phyloP scores from a whole-genome alignment of 1,140 invertebrate genomes.

The Mactra quadrangularis region DNA sequence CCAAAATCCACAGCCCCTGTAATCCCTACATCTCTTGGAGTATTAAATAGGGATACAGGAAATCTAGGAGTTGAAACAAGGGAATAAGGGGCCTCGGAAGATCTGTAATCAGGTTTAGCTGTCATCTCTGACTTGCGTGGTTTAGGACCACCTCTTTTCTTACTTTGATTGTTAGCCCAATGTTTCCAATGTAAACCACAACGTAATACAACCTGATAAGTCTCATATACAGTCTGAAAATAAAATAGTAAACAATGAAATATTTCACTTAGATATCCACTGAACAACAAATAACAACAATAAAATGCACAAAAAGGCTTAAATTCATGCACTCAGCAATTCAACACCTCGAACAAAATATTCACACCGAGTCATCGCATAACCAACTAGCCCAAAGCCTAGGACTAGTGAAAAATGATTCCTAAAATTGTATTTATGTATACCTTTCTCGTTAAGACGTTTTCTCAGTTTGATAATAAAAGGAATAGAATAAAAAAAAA shows the following conservation, averaged over 20 bases:
- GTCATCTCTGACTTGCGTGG: not conserved
- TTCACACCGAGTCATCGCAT: too few species aligned
- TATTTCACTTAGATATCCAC: constrained; percentile 68
- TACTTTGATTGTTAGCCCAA: constrained; percentile 23
- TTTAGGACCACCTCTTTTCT: constrained; percentile 23
- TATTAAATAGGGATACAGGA: constrained; percentile 36
- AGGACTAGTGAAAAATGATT: too few species aligned
- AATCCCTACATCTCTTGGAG: constrained; percentile 26
- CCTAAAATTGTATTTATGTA: too few species aligned
- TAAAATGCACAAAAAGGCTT: not conserved
- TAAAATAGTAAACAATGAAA: not conserved
- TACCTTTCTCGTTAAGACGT: too few species aligned
- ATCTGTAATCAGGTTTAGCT: not conserved
- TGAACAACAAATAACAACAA: constrained; percentile 67
- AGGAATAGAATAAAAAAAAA: too few species aligned
- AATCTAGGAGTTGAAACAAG: constrained; percentile 32
- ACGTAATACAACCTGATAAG: constrained; percentile 65
- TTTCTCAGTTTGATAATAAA: too few species aligned
- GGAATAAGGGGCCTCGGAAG: not conserved
- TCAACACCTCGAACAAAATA: too few species aligned
- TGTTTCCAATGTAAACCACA: constrained; percentile 77
- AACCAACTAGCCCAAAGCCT: too few species aligned
- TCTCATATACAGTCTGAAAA: constrained; percentile 68
- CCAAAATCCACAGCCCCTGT: not conserved
- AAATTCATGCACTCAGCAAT: too few species aligned